A percentile compares a stretch with the other conserved stretches of the same genome.
phyloP scores from a whole-genome alignment of 2,888 invertebrate genomes.

The Plebejus melissa region DNA sequence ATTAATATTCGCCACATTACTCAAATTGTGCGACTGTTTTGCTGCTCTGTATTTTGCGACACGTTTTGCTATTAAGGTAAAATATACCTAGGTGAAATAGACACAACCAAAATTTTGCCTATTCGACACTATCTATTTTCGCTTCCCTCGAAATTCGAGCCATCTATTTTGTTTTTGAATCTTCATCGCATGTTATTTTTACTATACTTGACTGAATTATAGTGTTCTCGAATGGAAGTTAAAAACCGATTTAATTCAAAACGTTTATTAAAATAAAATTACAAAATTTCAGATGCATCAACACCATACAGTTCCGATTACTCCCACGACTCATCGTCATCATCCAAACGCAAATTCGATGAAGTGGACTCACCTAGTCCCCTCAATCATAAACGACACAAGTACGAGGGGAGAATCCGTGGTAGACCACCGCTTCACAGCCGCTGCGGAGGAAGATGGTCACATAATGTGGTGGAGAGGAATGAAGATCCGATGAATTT shows the following conservation, averaged over 20 bases:
- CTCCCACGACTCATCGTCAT: conserved; percentile 53
- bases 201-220: too few species aligned
- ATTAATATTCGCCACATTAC: conserved; percentile 22
- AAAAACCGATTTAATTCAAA: too few species aligned
- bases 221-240: too few species aligned
- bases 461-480: neutral
- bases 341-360: conserved; percentile 59
- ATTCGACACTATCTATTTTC: too few species aligned
- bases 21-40: neutral
- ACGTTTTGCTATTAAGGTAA: neutral
- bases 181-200: too few species aligned
- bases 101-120: too few species aligned
- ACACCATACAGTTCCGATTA: conserved; percentile 51
- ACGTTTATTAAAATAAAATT: too few species aligned
- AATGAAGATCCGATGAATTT: conserved; percentile 54
- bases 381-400: conserved; percentile 64
- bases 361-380: conserved; percentile 64
- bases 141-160: too few species aligned
- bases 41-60: neutral
- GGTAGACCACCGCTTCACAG: conserved; percentile 63
- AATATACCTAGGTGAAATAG: too few species aligned
- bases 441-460: conserved; percentile 43
- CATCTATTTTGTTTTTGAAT: too few species aligned
- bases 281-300: conserved; percentile 42
- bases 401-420: conserved; percentile 61